These are phyloP conservation scores for Cinclus cinclus DNA, from an alignment of 2,113 vertebrate species.

Conservation along the genomic window DNA sequence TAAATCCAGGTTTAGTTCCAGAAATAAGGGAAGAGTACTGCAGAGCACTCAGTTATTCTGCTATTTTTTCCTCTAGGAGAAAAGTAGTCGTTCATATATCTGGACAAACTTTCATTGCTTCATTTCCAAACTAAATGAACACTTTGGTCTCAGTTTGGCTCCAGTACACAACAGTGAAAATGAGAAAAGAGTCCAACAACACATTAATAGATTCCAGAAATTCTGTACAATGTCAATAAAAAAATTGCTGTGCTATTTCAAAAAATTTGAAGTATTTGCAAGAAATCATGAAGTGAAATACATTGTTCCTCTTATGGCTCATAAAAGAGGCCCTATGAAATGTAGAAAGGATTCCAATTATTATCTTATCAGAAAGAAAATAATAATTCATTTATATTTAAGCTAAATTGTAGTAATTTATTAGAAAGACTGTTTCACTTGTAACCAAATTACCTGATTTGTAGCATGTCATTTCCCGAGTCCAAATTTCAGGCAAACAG, in stretches of 20 bases:
- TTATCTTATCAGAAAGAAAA: neutral
- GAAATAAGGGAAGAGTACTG: neutral
- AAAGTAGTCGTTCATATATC: neutral
- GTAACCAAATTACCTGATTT: neutral
- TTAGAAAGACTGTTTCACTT: neutral
- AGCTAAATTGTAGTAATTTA: neutral
- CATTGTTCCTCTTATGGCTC: neutral
- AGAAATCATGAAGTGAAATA: neutral
- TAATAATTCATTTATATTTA: neutral
- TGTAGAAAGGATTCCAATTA: neutral
- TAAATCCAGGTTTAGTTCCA: neutral
- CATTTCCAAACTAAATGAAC: conserved; percentile 21
- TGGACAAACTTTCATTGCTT: neutral
- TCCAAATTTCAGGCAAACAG: neutral
- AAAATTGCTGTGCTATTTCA: neutral
- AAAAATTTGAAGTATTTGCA: neutral
- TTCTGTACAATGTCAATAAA: conserved; percentile 5
- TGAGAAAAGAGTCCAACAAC: neutral
- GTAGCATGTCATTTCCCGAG: neutral
- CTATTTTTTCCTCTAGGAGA: neutral
- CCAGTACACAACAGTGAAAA: neutral
- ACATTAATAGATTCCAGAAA: conserved; percentile 9
- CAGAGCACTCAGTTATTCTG: neutral
- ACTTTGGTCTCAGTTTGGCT: neutral
- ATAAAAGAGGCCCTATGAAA: neutral